Base-by-base conservation (phyloP, 2,888 invertebrate species). In the Lapara coniferarum region DNA sequence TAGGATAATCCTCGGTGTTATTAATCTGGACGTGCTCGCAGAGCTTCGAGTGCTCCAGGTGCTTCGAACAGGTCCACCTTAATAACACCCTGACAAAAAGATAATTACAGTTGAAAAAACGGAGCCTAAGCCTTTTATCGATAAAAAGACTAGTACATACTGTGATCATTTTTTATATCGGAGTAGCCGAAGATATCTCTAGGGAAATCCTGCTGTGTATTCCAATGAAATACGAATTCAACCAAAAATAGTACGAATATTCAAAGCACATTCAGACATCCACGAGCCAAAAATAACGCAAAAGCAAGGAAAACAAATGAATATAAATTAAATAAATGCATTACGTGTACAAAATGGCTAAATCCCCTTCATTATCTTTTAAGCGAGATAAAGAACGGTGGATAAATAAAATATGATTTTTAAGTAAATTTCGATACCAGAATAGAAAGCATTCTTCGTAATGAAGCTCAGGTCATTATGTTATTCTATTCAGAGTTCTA, bases 161-260 rank as follows among this genome's bases (percentile, higher is more conserved):
- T 10, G 63, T 49, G 72, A 71, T 75, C 76, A 75, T 76, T 75
- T 75, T 74, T 69, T 77, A 71, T 75, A 74, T 74, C 70, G 71
- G 73, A 51, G 59, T 70, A 66, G 68, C 49, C 59, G 16, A 63
- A 19, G 46, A 3, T 30, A 55, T 71, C 84, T 74, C 80, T 7
- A 16, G 83, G 83, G 83, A 85, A 85, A 85, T 86, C 78, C 78
- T 71, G 74, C 75, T 73, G 75, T 75, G 69, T 75, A 73, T 77
- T 74, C 46, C 74, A 78, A 80, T 78, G 78, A 72, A 71, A 77
- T 78, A 78, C 74, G 75, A 76, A 77, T 77, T 71, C 71, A 74
- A 76, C 77, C 74, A 75, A 78, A 76, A 46, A 19, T 49, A 49
- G 6, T 46, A 46, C 13, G 78, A 73, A 70, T 67, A 56, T 67